Evolutionary conservation across 2,888 invertebrate genomes (phyloP).

Genomic region (Apeira syringaria): DNA sequence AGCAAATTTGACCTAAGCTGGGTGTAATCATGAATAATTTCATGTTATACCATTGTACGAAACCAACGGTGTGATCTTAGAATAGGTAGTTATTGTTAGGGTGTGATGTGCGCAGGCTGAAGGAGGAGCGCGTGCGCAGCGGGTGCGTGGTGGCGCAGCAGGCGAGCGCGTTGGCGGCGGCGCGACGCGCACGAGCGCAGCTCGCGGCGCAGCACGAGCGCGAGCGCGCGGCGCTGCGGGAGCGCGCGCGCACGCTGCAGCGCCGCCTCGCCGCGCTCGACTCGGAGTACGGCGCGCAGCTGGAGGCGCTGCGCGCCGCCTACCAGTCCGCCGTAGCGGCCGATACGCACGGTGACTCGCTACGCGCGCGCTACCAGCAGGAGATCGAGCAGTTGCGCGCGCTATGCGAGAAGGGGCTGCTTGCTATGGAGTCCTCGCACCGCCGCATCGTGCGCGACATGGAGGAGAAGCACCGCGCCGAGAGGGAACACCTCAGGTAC

Average conservation of each 20-base stretch:
- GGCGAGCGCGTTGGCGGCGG: conserved; percentile 70
- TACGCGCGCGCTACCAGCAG: conserved; percentile 90
- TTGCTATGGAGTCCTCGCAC: conserved; percentile 96
- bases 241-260: conserved; percentile 88
- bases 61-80: too few species aligned
- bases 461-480: conserved; percentile 94
- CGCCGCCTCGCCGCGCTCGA: conserved; percentile 89
- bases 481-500: conserved; percentile 88
- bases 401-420: conserved; percentile 94
- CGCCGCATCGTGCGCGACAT: conserved; percentile 93
- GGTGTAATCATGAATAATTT: too few species aligned
- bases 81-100: too few species aligned
- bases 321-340: conserved; percentile 86
- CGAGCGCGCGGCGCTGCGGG: conserved; percentile 84
- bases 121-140: conserved; percentile 66
- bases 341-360: conserved; percentile 85
- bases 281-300: conserved; percentile 92
- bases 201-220: conserved; percentile 79
- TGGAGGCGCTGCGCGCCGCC: conserved; percentile 90
- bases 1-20: too few species aligned
- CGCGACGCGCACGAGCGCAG: conserved; percentile 70
- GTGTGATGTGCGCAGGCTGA: conserved; percentile 43
- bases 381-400: conserved; percentile 94
- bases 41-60: too few species aligned
- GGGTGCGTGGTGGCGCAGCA: conserved; percentile 70